A percentile compares a stretch with the other conserved stretches of the same genome.
Conservation (phyloP, 2,888 invertebrate species). For the Eilema caniola region DNA sequence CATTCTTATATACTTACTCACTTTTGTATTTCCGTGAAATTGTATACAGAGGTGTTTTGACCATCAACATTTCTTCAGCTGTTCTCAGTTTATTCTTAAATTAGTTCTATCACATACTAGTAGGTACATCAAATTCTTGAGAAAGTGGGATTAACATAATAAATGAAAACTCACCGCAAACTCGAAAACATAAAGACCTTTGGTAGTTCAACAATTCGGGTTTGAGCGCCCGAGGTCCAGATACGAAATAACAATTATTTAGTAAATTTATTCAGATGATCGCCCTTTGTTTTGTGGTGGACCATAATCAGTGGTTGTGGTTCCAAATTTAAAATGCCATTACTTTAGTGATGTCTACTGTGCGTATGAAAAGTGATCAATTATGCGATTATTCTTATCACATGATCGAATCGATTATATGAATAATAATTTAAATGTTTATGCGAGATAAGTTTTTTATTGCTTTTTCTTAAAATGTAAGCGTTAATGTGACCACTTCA, state of each 20-base stretch:
- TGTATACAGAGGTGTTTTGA: too few species aligned
- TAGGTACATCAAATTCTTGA: not conserved
- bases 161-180: constrained; percentile 8
- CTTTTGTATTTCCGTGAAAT: too few species aligned
- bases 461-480: not conserved
- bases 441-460: not conserved
- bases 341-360: constrained; percentile 65
- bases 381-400: constrained; percentile 26
- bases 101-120: too few species aligned
- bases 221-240: constrained; percentile 61
- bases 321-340: constrained; percentile 75
- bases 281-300: constrained; percentile 72
- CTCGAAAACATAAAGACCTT: constrained; percentile 25
- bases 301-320: constrained; percentile 70
- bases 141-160: not conserved
- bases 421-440: constrained; percentile 14
- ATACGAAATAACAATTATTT: constrained; percentile 82
- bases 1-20: too few species aligned
- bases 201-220: constrained; percentile 44
- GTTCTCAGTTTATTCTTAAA: too few species aligned
- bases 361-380: constrained; percentile 32
- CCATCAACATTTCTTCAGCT: too few species aligned
- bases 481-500: constrained; percentile 9
- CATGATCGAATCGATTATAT: constrained; percentile 31
- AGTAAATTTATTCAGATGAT: constrained; percentile 80